These are phyloP conservation scores for Vipera ursinii DNA, from an alignment of 2,797 vertebrate species.

Conservation along the genomic window DNA sequence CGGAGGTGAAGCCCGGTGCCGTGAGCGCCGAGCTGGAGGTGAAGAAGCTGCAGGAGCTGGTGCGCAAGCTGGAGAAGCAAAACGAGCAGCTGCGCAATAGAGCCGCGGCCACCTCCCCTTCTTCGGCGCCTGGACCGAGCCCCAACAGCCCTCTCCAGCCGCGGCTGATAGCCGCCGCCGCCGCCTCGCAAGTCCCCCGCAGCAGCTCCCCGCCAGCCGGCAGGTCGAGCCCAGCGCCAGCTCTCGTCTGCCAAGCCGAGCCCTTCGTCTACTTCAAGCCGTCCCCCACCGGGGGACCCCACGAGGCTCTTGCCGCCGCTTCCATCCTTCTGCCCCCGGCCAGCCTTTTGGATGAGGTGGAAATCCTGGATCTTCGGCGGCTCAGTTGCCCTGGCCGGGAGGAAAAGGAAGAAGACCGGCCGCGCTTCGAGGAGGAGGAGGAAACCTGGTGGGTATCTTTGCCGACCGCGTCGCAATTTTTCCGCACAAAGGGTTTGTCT, in stretches of 20 bases:
- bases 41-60: slow-evolving; percentile 93
- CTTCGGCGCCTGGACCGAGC: slow-evolving; percentile 62
- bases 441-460: slow-evolving; percentile 78
- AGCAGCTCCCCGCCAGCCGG: slow-evolving; percentile 56
- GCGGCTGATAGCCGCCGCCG: slow-evolving; percentile 51
- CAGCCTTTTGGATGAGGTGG: slow-evolving; percentile 85
- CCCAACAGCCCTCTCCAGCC: slow-evolving; percentile 52
- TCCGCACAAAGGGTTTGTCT: not conserved
- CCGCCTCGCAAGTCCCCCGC: not conserved
- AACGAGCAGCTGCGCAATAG: slow-evolving; percentile 91
- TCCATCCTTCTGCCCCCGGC: slow-evolving; percentile 50
- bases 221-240: slow-evolving; percentile 71
- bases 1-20: slow-evolving; percentile 83
- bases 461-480: not conserved
- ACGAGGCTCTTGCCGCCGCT: slow-evolving; percentile 42
- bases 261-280: slow-evolving; percentile 86
- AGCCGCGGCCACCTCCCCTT: slow-evolving; percentile 81
- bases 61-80: slow-evolving; percentile 90
- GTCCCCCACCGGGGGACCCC: slow-evolving; percentile 46
- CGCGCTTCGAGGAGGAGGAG: not conserved
- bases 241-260: slow-evolving; percentile 71
- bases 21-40: slow-evolving; percentile 93
- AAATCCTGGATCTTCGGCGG: slow-evolving; percentile 82
- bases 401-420: slow-evolving; percentile 52
- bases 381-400: slow-evolving; percentile 75